Conservation (phyloP, 2,113 vertebrate genomes). For the Hipposideros armiger region DNA sequence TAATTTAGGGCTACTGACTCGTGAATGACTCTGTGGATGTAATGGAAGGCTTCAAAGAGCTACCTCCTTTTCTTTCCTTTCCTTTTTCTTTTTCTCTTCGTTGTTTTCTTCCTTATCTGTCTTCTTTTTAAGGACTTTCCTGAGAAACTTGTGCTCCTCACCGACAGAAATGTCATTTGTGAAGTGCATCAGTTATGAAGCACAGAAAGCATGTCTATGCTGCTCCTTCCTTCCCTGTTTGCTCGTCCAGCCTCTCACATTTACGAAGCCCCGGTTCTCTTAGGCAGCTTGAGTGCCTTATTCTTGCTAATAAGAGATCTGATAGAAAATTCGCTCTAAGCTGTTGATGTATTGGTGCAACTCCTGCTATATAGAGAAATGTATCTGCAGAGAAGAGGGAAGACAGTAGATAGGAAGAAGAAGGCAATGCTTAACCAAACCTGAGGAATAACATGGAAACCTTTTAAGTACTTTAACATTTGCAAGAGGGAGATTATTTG, state of each 20-base stretch:
- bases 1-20: not conserved
- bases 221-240: not conserved
- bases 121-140: not conserved
- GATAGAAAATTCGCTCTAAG: not conserved
- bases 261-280: not conserved
- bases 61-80: not conserved
- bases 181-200: not conserved
- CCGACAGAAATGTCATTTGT: not conserved
- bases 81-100: not conserved
- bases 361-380: not conserved
- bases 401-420: not conserved
- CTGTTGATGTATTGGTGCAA: not conserved
- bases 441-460: not conserved
- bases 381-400: not conserved
- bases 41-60: not conserved
- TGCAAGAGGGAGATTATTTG: not conserved
- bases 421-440: not conserved
- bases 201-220: not conserved
- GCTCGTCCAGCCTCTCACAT: not conserved
- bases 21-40: not conserved
- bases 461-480: not conserved
- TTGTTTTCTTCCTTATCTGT: not conserved
- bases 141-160: not conserved
- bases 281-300: not conserved
- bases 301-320: constrained; percentile 10